A percentile compares a stretch with the other conserved stretches of the same genome.
phyloP scores from a whole-genome alignment of 2,113 vertebrate species.

The Ailuropoda melanoleuca region DNA sequence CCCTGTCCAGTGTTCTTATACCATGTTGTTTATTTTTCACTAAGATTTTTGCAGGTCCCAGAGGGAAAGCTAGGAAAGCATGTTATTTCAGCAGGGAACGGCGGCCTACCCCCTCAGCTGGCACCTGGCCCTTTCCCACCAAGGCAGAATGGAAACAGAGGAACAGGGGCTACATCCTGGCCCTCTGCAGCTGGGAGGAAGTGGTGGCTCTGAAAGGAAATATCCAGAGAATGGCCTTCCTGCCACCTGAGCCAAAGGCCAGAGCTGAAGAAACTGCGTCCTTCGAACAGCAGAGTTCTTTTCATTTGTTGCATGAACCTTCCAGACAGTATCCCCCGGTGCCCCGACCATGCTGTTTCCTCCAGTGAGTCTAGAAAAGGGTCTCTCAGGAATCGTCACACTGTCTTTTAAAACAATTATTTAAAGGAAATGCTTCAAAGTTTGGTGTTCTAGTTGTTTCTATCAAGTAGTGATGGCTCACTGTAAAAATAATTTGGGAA shows the following conservation, averaged over 20 bases:
- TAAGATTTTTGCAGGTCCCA: neutral
- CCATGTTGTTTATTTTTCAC: neutral
- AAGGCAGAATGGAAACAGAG: neutral
- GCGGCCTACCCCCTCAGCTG: neutral
- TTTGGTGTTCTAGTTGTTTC: neutral
- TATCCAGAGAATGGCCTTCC: neutral
- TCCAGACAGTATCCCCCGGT: neutral
- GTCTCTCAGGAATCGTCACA: neutral
- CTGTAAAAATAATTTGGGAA: neutral
- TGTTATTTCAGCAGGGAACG: neutral
- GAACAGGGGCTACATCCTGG: neutral
- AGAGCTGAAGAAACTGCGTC: neutral
- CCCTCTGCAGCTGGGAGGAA: neutral
- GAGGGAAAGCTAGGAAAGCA: neutral
- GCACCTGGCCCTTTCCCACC: neutral
- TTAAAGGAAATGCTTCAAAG: neutral
- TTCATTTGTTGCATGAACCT: neutral
- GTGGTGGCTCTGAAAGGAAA: neutral
- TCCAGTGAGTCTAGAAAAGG: neutral
- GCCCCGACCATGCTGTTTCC: neutral
- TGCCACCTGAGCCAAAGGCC: neutral
- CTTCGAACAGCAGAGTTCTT: neutral
- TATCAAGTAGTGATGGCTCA: neutral
- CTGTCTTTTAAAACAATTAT: neutral
- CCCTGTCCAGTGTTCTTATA: neutral